These are phyloP conservation scores for Campoplex nolae DNA, from an alignment of 2,888 invertebrate genomes.

Conservation along the genomic window DNA sequence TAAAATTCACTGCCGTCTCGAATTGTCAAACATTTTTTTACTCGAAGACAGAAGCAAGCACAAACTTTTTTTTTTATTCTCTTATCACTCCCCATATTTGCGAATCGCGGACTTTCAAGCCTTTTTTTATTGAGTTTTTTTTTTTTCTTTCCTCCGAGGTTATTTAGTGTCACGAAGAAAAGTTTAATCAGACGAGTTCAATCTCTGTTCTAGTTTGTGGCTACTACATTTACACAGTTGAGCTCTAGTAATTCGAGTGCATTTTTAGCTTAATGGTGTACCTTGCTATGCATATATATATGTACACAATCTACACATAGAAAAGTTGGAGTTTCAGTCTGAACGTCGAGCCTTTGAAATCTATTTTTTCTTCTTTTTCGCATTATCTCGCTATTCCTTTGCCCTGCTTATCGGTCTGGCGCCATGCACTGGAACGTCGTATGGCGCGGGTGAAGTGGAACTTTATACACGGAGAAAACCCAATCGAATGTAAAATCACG, in stretches of 20 bases:
- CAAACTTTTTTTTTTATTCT: background rate
- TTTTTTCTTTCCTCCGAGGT: background rate
- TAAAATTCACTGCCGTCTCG: background rate
- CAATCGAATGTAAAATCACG: constrained; percentile 66
- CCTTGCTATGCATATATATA: background rate
- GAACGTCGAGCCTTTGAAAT: constrained; percentile 26
- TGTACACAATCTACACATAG: background rate
- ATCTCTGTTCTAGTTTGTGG: background rate
- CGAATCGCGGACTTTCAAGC: background rate
- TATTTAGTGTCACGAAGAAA: background rate
- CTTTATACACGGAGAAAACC: constrained; percentile 46
- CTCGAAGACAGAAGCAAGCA: background rate
- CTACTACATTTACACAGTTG: background rate
- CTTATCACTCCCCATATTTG: background rate
- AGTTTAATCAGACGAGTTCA: background rate
- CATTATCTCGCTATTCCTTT: constrained; percentile 45
- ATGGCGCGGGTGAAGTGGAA: constrained; percentile 43
- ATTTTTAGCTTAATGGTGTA: background rate
- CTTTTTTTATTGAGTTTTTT: background rate
- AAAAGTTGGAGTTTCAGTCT: constrained; percentile 53
- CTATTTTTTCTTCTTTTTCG: constrained; percentile 19
- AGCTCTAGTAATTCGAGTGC: background rate
- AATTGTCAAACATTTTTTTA: background rate
- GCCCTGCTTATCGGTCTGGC: constrained; percentile 61
- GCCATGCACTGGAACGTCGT: constrained; percentile 50